Evolutionary conservation across 2,797 vertebrate genomes (phyloP), one percentile per base, ranked within the genome.

Genomic region (Halcyon chelicuti): DNA sequence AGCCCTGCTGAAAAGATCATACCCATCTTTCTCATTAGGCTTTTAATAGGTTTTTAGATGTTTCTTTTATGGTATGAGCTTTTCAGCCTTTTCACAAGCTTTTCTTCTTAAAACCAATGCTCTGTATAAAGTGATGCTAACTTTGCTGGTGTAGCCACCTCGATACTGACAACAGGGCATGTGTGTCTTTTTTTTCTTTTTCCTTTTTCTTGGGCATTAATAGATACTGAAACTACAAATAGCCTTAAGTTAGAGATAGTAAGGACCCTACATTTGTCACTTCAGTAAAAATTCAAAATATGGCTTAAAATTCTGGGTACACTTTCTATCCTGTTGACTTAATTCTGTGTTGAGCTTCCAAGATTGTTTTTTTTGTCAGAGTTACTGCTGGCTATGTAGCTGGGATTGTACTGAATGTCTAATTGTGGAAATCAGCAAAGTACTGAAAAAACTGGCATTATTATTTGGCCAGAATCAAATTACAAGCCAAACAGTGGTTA

Each of bases 351-450:
- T 88, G 47, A 20, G 13, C 26, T 90, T 55, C 70, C 74, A 47
- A 80, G 52, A 91, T 82, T 1, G 0, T 91, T 95, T 94, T 33
- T 96, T 96, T 84, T 94, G 86, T 89, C 63, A 76, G 23, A 63
- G 49, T 84, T 70, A 84, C 91, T 93, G 55, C 83, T 95, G 94
- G 81, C 57, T 92, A 4, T 12, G 52, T 72, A 67, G 55, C 67
- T 65, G 67, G 55, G 65, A 73, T 58, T 90, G 71, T 63, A 51
- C 72, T 86, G 71, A 95, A 68, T 95, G 71, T 86, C 83, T 95
- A 86, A 88, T 92, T 86, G 75, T 80, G 78, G 73, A 84, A 94
- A 96, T 92, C 85, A 89, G 31, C 67, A 93, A 82, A 94, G 93
- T 78, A 90, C 76, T 93, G 82, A 87, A 87, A 87, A 77, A 95